Percentiles rank a stretch among this genome's conserved stretches.
Conservation (phyloP, 2,797 vertebrate species). For the Gymnothorax javanicus region DNA sequence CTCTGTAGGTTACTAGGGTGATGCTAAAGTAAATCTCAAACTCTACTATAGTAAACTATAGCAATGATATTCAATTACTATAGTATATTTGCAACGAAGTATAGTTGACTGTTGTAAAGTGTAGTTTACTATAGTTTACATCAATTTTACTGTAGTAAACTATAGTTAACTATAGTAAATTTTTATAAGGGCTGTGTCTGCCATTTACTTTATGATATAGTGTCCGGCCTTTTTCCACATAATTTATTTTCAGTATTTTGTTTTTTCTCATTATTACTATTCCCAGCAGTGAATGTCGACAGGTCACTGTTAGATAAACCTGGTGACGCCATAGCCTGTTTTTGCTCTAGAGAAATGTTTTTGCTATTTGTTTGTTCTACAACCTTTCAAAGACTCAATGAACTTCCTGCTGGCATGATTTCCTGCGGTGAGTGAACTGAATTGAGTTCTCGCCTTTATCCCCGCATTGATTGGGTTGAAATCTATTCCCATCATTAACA, state of each 20-base stretch:
- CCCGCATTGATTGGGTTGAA: background rate
- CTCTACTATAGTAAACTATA: too few relatives aligned
- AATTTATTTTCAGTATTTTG: background rate
- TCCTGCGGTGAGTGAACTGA: background rate
- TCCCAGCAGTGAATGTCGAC: background rate
- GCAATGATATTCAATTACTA: too few relatives aligned
- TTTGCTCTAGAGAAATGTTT: background rate
- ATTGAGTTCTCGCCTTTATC: background rate
- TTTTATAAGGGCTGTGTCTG: background rate
- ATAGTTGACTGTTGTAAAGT: too few relatives aligned
- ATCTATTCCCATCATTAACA: background rate
- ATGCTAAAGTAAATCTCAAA: too few relatives aligned
- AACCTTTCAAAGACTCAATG: background rate
- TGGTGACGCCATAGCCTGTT: background rate
- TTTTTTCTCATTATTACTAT: background rate
- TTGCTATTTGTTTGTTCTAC: background rate
- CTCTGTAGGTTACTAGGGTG: too few relatives aligned
- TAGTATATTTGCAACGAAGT: too few relatives aligned
- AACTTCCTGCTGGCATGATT: background rate
- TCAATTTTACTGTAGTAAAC: too few relatives aligned
- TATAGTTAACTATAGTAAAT: too few relatives aligned
- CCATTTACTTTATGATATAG: background rate
- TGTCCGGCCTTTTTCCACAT: background rate
- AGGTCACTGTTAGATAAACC: background rate
- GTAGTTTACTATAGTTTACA: too few relatives aligned